These are phyloP conservation scores for Entomyzon cyanotis DNA, from an alignment of 2,113 vertebrate species.

Conservation along the genomic window DNA sequence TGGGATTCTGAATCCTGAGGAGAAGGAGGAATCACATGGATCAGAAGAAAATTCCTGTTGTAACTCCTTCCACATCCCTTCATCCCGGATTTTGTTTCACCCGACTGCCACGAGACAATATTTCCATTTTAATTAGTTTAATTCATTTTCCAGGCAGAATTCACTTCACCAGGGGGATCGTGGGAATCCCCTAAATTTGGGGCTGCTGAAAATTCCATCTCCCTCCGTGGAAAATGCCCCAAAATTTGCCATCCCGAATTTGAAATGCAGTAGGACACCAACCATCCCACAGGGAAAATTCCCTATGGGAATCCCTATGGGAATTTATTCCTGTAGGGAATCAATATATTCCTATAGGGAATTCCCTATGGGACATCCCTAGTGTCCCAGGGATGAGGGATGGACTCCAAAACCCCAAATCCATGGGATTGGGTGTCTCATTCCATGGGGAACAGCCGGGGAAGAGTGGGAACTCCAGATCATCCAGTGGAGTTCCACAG, in stretches of 20 bases:
- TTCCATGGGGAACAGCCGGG: not conserved
- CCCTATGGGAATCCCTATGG: rapidly evolving
- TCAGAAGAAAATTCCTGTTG: not conserved
- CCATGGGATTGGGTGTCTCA: not conserved
- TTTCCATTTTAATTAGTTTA: not conserved
- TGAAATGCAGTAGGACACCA: not conserved
- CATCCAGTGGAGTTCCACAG: not conserved
- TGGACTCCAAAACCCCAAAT: not conserved
- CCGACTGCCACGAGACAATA: rapidly evolving
- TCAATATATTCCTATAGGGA: too few relatives aligned
- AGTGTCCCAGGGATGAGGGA: not conserved
- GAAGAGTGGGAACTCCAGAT: not conserved
- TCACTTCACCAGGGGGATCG: not conserved
- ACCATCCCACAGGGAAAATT: not conserved
- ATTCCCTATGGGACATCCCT: too few relatives aligned
- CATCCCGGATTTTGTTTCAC: not conserved
- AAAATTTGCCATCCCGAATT: not conserved
- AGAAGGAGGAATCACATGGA: not conserved
- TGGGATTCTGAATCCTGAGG: not conserved
- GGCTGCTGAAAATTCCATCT: not conserved
- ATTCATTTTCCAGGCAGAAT: not conserved
- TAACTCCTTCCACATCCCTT: not conserved
- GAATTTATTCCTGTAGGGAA: too few relatives aligned
- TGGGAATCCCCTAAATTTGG: not conserved
- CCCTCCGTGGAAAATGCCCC: not conserved